Base-by-base conservation (phyloP, 92 coral and sea anemone genomes). In the Metridium senile region DNA sequence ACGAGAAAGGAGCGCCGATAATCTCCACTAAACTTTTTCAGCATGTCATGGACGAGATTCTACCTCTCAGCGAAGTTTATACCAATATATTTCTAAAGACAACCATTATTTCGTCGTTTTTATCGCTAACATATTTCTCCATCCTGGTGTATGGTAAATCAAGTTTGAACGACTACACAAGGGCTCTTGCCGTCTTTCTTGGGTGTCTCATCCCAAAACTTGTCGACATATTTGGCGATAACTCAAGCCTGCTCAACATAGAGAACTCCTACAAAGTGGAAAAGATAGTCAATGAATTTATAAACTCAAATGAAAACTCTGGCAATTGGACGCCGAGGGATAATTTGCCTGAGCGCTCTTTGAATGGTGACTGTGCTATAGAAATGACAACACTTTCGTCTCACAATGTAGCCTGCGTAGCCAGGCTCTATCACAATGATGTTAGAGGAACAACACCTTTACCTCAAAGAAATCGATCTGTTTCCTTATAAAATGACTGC, bases 91-190 rank as follows among this genome's bases (percentile, higher is more conserved):
- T 72, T 0, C 11, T 72, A 51, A 49, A 33, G 26, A 13, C 49
- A 26, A 26, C 21, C 30, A 20, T 33, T 20, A 53, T 57, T 53
- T 11, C 4, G 11, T 20, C 32, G 65, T 72, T 72, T 22, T 20
- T 72, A 21, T 52, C 20, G 22, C 17, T 72, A 53, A 57, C 66
- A 13, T 72, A 45, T 26, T 26, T 9, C 11, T 51, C 77, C 13
- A 72, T 72, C 58, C 25, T 72, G 65, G 65, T 72, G 23, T 72
- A 26, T 58, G 65, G 77, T 4, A 9, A 26, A 72, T 20, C 58
- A n/a, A 68, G 19, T 34, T 43, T 68, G 34, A 51, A 43, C 52
- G 29, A 68, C 0, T 34, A 13, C 28, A 68, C 53, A 0, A 20
- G 34, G 34, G 31, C 73, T 1, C 9, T 68, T 7, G 58, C 29